Conservation (phyloP, 1,140 invertebrate genomes). For the roundworm (Caenorhabditis elegans) region WBcel235 BX284606.5:7519001-7519500, state of each 20-base stretch:
- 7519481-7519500: too few species aligned
- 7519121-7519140: neutral
- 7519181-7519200: neutral
- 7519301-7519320: conserved; percentile 36
- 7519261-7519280: conserved; percentile 14
- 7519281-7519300: conserved; percentile 37
- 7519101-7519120: conserved; percentile 44
- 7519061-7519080: conserved; percentile 40
- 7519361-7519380: conserved; percentile 20
- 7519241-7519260: neutral
- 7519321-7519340: conserved; percentile 44
- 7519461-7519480: neutral
- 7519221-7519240: neutral
- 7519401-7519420: conserved; percentile 12
- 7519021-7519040: conserved; percentile 49
- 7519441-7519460: neutral
- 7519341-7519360: conserved; percentile 41
- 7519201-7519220: neutral
- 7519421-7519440: neutral
- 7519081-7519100: conserved; percentile 19
- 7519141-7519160: neutral
- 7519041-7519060: conserved; percentile 51
- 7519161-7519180: conserved; percentile 3
- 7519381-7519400: neutral
- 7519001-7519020: conserved; percentile 44